Conservation (phyloP, 2,113 vertebrate genomes). For the Podarcis muralis region DNA sequence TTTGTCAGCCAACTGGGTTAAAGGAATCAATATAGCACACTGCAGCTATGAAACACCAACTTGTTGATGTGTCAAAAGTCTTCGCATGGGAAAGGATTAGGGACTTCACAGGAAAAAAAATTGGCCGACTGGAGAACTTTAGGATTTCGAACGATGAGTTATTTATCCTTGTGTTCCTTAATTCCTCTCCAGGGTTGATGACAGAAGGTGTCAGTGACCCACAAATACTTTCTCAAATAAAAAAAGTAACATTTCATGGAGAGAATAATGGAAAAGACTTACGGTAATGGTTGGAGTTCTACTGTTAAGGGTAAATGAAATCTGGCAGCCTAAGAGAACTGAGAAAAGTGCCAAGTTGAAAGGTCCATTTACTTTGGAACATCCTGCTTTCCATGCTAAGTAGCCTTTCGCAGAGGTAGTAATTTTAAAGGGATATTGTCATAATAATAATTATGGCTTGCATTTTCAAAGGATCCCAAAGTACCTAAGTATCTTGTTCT, state of each 20-base stretch:
- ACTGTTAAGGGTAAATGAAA: constrained; percentile 44
- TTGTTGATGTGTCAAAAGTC: neutral
- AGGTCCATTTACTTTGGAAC: constrained; percentile 5
- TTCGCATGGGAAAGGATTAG: constrained; percentile 39
- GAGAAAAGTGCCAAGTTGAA: constrained; percentile 1
- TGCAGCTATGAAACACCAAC: constrained; percentile 48
- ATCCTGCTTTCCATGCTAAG: constrained; percentile 20
- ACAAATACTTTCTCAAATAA: constrained; percentile 15
- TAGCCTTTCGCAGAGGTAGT: constrained; percentile 9
- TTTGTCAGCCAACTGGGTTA: neutral
- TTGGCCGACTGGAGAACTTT: constrained; percentile 35
- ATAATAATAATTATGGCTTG: constrained; percentile 31
- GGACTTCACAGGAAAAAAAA: constrained; percentile 33
- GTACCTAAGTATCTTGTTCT: constrained; percentile 21
- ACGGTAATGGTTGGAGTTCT: neutral
- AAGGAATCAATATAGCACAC: constrained; percentile 31
- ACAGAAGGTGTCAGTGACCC: constrained; percentile 22
- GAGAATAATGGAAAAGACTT: constrained; percentile 2
- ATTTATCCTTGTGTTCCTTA: constrained; percentile 45
- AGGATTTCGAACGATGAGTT: constrained; percentile 42
- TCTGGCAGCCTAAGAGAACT: constrained; percentile 23
- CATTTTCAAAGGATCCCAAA: neutral
- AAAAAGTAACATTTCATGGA: constrained; percentile 22
- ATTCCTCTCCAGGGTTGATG: constrained; percentile 2
- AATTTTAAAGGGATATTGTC: constrained; percentile 33